A percentile compares a stretch with the other conserved stretches of the same genome.
Conservation (phyloP, 2,888 invertebrate genomes). For the Mimachlamys varia region DNA sequence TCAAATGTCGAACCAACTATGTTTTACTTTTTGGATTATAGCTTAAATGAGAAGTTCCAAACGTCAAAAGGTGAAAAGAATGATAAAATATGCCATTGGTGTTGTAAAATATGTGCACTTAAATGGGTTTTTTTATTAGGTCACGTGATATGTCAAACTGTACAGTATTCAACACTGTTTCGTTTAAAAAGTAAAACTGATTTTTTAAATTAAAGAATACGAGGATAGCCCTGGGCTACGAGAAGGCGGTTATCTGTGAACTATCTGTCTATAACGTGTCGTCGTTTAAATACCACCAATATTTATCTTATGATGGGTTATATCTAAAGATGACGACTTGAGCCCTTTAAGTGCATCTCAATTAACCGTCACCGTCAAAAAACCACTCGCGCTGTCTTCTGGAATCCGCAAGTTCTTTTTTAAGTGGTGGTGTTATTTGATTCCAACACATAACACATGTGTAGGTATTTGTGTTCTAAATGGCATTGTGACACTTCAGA, state of each 20-base stretch:
- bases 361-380: constrained; percentile 12
- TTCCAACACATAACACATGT: constrained; percentile 15
- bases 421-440: background rate
- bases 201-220: too few relatives aligned
- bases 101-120: too few relatives aligned
- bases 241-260: background rate
- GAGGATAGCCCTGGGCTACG: background rate
- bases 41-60: background rate
- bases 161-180: too few relatives aligned
- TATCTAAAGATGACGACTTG: constrained; percentile 28
- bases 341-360: background rate
- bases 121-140: too few relatives aligned
- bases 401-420: background rate
- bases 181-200: too few relatives aligned
- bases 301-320: constrained; percentile 14
- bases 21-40: background rate
- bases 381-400: constrained; percentile 22
- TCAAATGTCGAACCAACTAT: background rate
- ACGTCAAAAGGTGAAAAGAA: background rate
- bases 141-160: too few relatives aligned
- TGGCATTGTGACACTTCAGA: background rate
- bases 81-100: too few relatives aligned
- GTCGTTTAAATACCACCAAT: background rate
- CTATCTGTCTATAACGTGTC: background rate
- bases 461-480: constrained; percentile 29